Conservation (phyloP, 2,888 invertebrate genomes). For the Holacanthella duospinosa region DNA sequence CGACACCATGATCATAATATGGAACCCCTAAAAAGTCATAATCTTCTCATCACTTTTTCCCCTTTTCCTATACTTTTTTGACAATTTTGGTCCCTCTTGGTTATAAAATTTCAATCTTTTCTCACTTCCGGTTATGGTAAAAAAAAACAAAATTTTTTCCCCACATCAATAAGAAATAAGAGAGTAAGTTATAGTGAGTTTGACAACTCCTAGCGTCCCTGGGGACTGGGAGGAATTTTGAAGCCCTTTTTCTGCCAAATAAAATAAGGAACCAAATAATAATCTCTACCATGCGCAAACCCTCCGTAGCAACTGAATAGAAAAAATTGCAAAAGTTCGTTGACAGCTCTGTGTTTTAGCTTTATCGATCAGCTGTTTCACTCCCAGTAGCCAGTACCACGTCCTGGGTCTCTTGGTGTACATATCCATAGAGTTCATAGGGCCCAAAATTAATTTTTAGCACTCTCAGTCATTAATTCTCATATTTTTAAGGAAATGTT, state of each 20-base stretch:
- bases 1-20: too few species aligned
- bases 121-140: conserved; percentile 3
- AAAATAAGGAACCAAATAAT: not conserved
- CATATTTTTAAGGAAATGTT: conserved; percentile 4
- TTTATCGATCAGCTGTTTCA: conserved; percentile 4
- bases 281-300: not conserved
- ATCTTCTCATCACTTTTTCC: too few species aligned
- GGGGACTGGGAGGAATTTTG: not conserved
- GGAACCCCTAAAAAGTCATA: too few species aligned
- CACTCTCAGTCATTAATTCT: too few species aligned
- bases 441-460: too few species aligned
- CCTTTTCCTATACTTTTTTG: too few species aligned
- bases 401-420: not conserved
- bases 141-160: too few species aligned
- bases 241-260: not conserved
- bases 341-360: not conserved
- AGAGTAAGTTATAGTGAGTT: too few species aligned
- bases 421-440: too few species aligned
- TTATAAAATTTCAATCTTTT: too few species aligned
- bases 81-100: too few species aligned
- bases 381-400: not conserved
- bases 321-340: not conserved
- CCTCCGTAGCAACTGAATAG: not conserved
- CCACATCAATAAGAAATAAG: too few species aligned
- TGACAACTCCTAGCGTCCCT: not conserved